phyloP scores from a whole-genome alignment of 2,888 invertebrate genomes.

The Camptogramma bilineatum region DNA sequence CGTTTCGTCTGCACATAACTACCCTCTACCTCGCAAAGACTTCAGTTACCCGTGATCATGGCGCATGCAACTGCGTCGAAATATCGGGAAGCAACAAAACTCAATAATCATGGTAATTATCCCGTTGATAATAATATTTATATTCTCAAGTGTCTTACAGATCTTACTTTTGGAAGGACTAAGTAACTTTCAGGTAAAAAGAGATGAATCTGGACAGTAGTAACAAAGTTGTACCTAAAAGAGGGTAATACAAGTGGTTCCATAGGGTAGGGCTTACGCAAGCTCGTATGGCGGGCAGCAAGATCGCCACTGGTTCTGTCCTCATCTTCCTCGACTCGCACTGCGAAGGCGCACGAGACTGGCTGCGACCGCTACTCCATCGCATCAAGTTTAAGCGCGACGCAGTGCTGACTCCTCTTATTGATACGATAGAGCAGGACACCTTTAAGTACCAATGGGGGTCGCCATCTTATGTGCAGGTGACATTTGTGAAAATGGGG shows the following conservation, averaged over 20 bases:
- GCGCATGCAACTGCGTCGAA: too few species aligned
- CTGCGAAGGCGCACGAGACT: constrained; percentile 91
- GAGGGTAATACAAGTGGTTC: constrained; percentile 1
- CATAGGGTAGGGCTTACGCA: constrained; percentile 91
- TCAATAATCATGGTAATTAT: too few species aligned
- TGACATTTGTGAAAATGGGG: constrained; percentile 36
- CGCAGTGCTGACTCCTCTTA: constrained; percentile 95
- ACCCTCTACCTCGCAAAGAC: too few species aligned
- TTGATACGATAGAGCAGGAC: constrained; percentile 93
- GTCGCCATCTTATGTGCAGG: constrained; percentile 55
- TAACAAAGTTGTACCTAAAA: neutral
- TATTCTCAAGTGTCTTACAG: too few species aligned
- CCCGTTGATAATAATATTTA: too few species aligned
- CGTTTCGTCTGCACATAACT: too few species aligned
- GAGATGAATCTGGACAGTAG: neutral
- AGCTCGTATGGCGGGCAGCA: constrained; percentile 92
- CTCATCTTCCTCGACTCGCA: constrained; percentile 95
- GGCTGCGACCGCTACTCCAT: constrained; percentile 95
- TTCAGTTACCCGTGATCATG: too few species aligned
- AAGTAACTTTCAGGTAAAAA: too few species aligned
- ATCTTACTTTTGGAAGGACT: too few species aligned
- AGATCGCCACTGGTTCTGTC: constrained; percentile 89
- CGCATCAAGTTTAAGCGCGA: constrained; percentile 89
- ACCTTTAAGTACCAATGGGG: constrained; percentile 78
- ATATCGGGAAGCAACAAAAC: too few species aligned